These are phyloP conservation scores for Stenichneumon culpator DNA, from an alignment of 2,888 invertebrate species.

Conservation along the genomic window DNA sequence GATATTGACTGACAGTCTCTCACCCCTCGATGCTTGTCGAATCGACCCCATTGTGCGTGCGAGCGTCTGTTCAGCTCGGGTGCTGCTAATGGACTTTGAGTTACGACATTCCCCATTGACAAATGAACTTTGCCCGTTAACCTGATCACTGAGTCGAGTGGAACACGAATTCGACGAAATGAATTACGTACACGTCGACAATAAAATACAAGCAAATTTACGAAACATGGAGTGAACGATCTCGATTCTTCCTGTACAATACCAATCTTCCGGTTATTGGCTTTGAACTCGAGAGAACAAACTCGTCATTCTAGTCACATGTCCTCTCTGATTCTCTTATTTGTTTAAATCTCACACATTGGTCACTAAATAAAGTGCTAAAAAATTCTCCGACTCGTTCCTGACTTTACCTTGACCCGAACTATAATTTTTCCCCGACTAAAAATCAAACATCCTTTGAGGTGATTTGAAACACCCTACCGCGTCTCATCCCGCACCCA, in stretches of 20 bases:
- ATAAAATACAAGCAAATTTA: no score
- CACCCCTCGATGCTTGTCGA: not conserved
- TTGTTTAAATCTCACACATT: not conserved
- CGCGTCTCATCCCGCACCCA: no score
- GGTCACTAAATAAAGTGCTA: no score
- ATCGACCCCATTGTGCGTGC: not conserved
- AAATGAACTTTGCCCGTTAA: not conserved
- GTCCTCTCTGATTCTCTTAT: not conserved
- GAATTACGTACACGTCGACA: not conserved
- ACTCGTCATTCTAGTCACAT: not conserved
- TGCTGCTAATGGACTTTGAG: slow-evolving; percentile 5
- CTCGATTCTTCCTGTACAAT: not conserved
- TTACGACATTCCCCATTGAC: not conserved
- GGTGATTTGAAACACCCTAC: no score
- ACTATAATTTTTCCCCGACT: no score
- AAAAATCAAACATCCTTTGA: no score
- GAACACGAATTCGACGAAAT: not conserved
- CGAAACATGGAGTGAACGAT: not conserved
- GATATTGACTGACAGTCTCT: slow-evolving; percentile 5
- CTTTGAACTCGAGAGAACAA: not conserved
- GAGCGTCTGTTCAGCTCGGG: not conserved
- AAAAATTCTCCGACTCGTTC: no score
- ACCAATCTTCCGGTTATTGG: not conserved
- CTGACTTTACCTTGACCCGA: no score
- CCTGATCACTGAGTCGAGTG: not conserved